These are phyloP conservation scores for Ceratoteleas bidentatus DNA, from an alignment of 1,140 invertebrate species.

Conservation along the genomic window DNA sequence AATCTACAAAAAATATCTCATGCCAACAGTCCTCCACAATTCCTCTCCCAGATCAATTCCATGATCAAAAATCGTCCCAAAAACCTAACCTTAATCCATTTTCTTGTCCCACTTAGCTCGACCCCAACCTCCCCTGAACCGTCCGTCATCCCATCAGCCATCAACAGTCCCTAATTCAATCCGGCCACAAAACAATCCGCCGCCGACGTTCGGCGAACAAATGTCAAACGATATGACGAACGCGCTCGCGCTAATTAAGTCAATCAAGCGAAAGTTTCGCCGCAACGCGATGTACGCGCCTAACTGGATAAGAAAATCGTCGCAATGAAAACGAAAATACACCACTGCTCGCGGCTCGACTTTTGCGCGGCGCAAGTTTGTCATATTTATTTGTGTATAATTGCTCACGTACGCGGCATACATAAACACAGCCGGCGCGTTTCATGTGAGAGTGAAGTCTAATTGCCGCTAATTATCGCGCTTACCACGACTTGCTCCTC, in stretches of 20 bases:
- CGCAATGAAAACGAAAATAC: slow-evolving; percentile 30
- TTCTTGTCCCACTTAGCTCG: too few relatives aligned
- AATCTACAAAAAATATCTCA: too few relatives aligned
- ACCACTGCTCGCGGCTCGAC: slow-evolving; percentile 1
- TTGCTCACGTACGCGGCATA: slow-evolving; percentile 22
- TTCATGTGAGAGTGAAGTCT: slow-evolving; percentile 72
- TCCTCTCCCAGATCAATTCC: too few relatives aligned
- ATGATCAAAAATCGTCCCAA: too few relatives aligned
- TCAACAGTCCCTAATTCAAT: background rate
- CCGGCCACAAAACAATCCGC: background rate
- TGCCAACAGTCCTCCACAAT: too few relatives aligned
- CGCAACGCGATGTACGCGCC: slow-evolving; percentile 28
- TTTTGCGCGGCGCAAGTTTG: slow-evolving; percentile 34
- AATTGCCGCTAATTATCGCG: slow-evolving; percentile 80
- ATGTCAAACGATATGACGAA: slow-evolving; percentile 48
- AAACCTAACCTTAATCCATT: too few relatives aligned
- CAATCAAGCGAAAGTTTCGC: slow-evolving; percentile 51
- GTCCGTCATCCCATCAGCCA: too few relatives aligned
- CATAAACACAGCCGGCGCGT: slow-evolving; percentile 42
- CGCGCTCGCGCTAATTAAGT: slow-evolving; percentile 34
- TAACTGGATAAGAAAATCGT: slow-evolving; percentile 54
- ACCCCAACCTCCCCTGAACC: too few relatives aligned
- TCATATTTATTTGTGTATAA: slow-evolving; percentile 46
- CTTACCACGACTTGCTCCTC: slow-evolving; percentile 76
- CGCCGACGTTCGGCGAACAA: background rate